Conservation (phyloP, 2,888 invertebrate genomes). For the Amblyjoppa fuscipennis region DNA sequence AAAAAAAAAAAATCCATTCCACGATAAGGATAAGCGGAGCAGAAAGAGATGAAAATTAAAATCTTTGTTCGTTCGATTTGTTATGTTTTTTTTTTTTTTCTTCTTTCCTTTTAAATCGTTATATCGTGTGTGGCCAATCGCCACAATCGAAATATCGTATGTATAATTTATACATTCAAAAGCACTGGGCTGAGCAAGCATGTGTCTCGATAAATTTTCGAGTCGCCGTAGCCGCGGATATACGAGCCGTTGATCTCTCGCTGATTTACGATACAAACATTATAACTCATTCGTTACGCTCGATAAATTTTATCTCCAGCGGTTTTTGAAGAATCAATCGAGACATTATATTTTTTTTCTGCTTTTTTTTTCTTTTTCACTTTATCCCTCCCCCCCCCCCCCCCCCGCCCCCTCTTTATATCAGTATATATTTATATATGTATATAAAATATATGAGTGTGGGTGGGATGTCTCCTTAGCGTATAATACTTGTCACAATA, state of each 20-base stretch:
- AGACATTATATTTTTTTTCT: conserved; percentile 24
- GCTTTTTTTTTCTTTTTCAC: neutral
- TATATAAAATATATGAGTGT: conserved; percentile 52
- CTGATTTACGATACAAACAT: conserved; percentile 62
- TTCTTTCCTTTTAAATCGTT: conserved; percentile 23
- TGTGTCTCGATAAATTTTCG: conserved; percentile 69
- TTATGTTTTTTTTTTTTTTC: conserved; percentile 22
- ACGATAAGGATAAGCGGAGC: conserved; percentile 38
- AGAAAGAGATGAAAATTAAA: conserved; percentile 29
- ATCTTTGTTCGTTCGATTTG: conserved; percentile 21
- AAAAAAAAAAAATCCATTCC: conserved; percentile 50
- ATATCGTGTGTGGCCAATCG: conserved; percentile 41
- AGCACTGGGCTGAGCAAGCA: conserved; percentile 68
- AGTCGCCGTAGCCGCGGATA: conserved; percentile 70
- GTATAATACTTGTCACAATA: conserved; percentile 62
- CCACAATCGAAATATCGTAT: conserved; percentile 66
- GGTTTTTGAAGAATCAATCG: conserved; percentile 66
- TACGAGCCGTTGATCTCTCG: conserved; percentile 57
- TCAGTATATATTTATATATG: neutral
- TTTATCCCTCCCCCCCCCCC: too few species aligned
- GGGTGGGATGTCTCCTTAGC: conserved; percentile 59
- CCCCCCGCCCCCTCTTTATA: neutral
- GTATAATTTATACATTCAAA: conserved; percentile 65
- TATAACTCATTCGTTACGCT: conserved; percentile 46
- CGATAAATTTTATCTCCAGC: conserved; percentile 61